These are phyloP conservation scores for Habrosyne pyritoides DNA, from an alignment of 2,888 invertebrate species.

Conservation along the genomic window DNA sequence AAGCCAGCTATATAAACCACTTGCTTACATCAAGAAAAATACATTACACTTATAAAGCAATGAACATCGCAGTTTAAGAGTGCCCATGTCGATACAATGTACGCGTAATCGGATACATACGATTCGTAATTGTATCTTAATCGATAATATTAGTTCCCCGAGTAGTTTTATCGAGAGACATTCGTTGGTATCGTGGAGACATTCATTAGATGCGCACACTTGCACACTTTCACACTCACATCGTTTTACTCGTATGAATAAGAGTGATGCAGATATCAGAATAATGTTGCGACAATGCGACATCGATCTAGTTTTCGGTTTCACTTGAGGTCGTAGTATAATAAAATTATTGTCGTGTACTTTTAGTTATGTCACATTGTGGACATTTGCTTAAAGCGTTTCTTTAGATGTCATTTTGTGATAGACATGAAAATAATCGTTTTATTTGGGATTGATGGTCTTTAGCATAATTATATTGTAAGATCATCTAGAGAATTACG, in stretches of 20 bases:
- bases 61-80: conserved; percentile 46
- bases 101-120: conserved; percentile 60
- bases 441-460: too few relatives aligned
- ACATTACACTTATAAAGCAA: conserved; percentile 29
- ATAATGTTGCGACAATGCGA: conserved; percentile 15
- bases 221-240: conserved; percentile 32
- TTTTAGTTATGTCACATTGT: neutral
- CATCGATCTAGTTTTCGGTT: conserved; percentile 9
- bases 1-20: neutral
- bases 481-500: too few relatives aligned
- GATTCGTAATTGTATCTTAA: conserved; percentile 69
- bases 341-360: neutral
- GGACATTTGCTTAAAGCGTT: too few relatives aligned
- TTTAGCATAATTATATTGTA: too few relatives aligned
- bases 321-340: neutral
- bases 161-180: conserved; percentile 52
- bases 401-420: too few relatives aligned
- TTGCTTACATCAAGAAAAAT: neutral
- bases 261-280: conserved; percentile 24
- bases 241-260: conserved; percentile 39
- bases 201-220: conserved; percentile 68
- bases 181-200: conserved; percentile 61
- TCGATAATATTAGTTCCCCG: conserved; percentile 64
- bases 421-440: too few relatives aligned
- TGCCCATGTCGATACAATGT: conserved; percentile 33